A percentile compares a stretch with the other conserved stretches of the same genome.
Conservation (phyloP, 2,888 invertebrate genomes). For the Iselma pallidipennis region DNA sequence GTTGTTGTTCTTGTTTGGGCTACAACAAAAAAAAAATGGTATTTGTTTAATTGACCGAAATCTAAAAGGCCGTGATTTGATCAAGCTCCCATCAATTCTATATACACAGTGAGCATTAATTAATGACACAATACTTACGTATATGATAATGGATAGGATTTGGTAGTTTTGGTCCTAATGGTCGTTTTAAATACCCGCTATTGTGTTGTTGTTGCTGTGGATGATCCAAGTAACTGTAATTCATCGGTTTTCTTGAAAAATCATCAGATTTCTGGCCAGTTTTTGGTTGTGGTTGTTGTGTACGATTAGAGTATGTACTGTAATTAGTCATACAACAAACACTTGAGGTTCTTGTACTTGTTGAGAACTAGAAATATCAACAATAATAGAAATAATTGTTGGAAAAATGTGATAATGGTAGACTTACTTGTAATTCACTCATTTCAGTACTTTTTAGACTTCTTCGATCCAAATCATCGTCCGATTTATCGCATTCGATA, state of each 20-base stretch:
- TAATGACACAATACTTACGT: background rate
- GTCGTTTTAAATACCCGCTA: background rate
- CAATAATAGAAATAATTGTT: no score
- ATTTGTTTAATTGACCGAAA: no score
- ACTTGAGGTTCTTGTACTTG: background rate
- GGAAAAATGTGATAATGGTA: no score
- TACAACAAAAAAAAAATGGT: no score
- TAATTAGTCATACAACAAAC: background rate
- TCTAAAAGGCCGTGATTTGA: no score
- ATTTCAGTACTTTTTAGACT: background rate
- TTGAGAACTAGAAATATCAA: background rate
- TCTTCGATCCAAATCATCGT: background rate
- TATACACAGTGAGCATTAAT: background rate
- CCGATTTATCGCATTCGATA: background rate
- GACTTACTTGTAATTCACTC: background rate
- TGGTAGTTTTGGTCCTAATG: background rate
- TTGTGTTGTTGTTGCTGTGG: no score
- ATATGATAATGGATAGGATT: background rate
- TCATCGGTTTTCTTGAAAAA: background rate
- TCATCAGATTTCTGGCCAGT: no score
- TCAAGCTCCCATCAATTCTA: no score
- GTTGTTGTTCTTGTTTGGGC: no score
- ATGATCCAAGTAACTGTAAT: background rate
- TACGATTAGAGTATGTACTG: background rate
- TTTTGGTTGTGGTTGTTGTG: background rate